phyloP scores from a whole-genome alignment of 1,140 invertebrate species.

The Macrostomum lignano region DNA sequence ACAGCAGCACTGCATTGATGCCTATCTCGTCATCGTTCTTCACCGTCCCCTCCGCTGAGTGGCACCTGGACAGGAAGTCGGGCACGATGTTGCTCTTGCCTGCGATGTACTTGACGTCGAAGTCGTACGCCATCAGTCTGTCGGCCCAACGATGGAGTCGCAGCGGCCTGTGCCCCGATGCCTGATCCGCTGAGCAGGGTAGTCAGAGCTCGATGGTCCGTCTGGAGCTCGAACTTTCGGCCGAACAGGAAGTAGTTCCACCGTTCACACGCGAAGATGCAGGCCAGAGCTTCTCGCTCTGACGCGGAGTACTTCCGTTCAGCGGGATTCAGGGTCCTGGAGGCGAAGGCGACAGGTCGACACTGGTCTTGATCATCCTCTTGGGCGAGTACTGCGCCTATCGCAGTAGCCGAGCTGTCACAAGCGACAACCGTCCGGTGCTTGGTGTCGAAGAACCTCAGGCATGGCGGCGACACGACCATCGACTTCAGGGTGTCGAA shows the following conservation, averaged over 20 bases:
- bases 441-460: not conserved
- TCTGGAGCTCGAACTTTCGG: conserved; percentile 14
- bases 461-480: not conserved
- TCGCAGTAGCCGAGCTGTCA: conserved; percentile 10
- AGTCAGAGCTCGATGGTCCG: conserved; percentile 27
- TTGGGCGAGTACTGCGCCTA: conserved; percentile 11
- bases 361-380: conserved; percentile 7
- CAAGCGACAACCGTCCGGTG: not conserved
- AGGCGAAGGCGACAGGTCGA: conserved; percentile 11
- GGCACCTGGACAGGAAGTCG: no score
- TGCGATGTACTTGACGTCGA: conserved; percentile 10
- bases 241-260: conserved; percentile 25
- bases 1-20: no score
- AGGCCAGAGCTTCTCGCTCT: conserved; percentile 23
- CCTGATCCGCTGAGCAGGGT: conserved; percentile 15
- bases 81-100: no score
- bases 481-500: not conserved
- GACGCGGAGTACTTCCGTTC: conserved; percentile 19
- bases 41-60: no score
- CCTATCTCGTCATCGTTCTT: no score
- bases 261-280: conserved; percentile 22
- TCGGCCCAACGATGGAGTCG: conserved; percentile 12
- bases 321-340: conserved; percentile 8
- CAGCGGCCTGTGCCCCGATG: conserved; percentile 9
- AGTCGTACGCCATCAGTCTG: conserved; percentile 11